Conservation (phyloP, 2,888 invertebrate genomes). For the Himalopsyche tibetana region DNA sequence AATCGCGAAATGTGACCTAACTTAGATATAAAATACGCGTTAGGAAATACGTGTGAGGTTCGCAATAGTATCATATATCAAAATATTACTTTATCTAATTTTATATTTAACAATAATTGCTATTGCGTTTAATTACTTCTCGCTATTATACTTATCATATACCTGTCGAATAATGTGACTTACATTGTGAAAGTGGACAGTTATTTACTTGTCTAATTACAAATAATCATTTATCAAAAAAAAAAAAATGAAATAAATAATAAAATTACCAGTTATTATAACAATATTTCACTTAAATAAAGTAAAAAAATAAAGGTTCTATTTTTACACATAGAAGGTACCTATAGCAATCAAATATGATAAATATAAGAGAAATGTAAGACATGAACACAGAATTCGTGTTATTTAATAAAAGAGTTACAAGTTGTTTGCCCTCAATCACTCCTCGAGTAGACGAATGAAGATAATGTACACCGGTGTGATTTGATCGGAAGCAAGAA, state of each 20-base stretch:
- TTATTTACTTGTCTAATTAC: not conserved
- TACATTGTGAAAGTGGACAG: constrained; percentile 37
- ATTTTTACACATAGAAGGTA: constrained; percentile 11
- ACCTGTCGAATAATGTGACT: constrained; percentile 3
- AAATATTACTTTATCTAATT: constrained; percentile 26
- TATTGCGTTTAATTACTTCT: constrained; percentile 1
- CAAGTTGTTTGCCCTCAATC: too few relatives aligned
- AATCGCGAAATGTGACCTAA: not conserved
- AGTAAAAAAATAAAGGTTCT: not conserved
- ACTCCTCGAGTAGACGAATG: too few relatives aligned
- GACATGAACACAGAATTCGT: not conserved
- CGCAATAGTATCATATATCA: constrained; percentile 34
- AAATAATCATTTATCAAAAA: constrained; percentile 15
- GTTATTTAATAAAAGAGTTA: too few relatives aligned
- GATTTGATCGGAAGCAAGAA: too few relatives aligned
- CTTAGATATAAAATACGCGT: not conserved
- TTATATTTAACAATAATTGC: constrained; percentile 13
- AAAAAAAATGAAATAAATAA: not conserved
- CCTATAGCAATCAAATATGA: constrained; percentile 7
- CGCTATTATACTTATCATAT: not conserved
- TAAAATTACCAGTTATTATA: not conserved
- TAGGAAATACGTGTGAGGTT: constrained; percentile 31
- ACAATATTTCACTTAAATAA: not conserved
- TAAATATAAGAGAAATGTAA: not conserved
- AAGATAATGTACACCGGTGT: too few relatives aligned